phyloP scores from a whole-genome alignment of 92 coral and sea anemone genomes.

The Palythoa caribaeorum region DNA sequence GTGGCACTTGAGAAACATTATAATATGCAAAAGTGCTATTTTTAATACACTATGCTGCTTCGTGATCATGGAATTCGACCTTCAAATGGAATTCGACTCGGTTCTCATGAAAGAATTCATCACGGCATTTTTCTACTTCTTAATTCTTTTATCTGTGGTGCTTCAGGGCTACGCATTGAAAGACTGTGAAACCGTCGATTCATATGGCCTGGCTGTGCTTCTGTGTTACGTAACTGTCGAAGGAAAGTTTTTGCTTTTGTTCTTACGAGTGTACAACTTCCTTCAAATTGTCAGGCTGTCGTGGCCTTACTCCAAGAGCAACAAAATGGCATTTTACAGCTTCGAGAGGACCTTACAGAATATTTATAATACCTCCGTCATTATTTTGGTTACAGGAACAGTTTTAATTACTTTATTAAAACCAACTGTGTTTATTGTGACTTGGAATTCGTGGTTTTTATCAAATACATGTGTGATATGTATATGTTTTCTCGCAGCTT shows the following conservation, averaged over 20 bases:
- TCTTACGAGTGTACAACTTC: conserved; percentile 26
- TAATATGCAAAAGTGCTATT: conserved; percentile 29
- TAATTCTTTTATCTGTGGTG: not conserved
- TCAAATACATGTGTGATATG: not conserved
- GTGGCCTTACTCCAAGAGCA: conserved; percentile 9
- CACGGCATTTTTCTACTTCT: conserved; percentile 12
- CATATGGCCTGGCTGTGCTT: conserved; percentile 28
- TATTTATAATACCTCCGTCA: not conserved
- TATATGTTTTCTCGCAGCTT: not conserved
- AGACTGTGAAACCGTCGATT: not conserved
- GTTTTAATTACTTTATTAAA: not conserved
- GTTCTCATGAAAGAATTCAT: conserved; percentile 3
- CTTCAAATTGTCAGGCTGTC: conserved; percentile 8
- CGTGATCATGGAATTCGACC: conserved; percentile 30
- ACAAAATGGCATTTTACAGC: not conserved
- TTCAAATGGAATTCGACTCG: conserved; percentile 5
- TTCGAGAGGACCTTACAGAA: conserved; percentile 10
- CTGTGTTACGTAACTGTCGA: conserved; percentile 8
- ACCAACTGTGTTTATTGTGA: not conserved
- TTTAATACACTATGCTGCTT: conserved; percentile 25
- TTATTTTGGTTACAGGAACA: conserved; percentile 4
- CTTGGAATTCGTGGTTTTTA: not conserved
- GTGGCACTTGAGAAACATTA: not conserved
- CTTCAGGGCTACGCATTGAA: conserved; percentile 29
- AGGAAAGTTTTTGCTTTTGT: conserved; percentile 15